Base-by-base conservation (phyloP, 1,140 invertebrate species). In the Hypothenemus hampei region DNA sequence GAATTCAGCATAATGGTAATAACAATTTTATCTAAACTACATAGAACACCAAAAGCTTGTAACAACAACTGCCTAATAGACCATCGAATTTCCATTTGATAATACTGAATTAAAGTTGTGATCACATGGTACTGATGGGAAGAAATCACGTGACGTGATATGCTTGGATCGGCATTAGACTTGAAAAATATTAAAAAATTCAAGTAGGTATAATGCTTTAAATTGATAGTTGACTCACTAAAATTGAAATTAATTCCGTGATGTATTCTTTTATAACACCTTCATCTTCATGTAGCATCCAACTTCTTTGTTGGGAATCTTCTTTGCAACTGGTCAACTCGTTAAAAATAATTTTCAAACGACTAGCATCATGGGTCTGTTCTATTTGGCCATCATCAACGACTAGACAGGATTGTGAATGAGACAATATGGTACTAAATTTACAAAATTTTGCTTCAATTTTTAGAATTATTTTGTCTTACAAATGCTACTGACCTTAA, bases 261-360 rank as follows among this genome's bases (percentile, higher is more conserved):
- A 95, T 78, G 66, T 91, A 86, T 57, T 87, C 84, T 31, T 83
- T 81, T 66, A 96, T 95, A 50, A 86, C 83, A 45, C 79, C 78
- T 63, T 94, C 90, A 72, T 97, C 92, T 72, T 95, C 91, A 72
- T 95, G 87, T 3, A 96, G 73, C 65, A 91, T 89, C 92, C 92
- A 96, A 59, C 87, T 91, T 60, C 93, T 77, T 64, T 97, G 92
- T 67, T 97, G 91, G 0, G 91, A 89, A 67, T 96, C 92, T 70
- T 94, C 90, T 60, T 93, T 93, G 59, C 89, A 91, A 37, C 83
- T 86, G 8, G 86, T 87, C 44, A 97, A 72, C 61, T 91, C 83
- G 23, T 78, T 80, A 55, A 95, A 86, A 45, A 93, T 84, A 36
- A 85, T 81, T 71, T 84, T 83, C 65, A 96, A 76, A 21, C 86